Evolutionary conservation across 2,113 vertebrate genomes (phyloP), one percentile per base, ranked within the genome.

Genomic region (Pseudopipra pipra): DNA sequence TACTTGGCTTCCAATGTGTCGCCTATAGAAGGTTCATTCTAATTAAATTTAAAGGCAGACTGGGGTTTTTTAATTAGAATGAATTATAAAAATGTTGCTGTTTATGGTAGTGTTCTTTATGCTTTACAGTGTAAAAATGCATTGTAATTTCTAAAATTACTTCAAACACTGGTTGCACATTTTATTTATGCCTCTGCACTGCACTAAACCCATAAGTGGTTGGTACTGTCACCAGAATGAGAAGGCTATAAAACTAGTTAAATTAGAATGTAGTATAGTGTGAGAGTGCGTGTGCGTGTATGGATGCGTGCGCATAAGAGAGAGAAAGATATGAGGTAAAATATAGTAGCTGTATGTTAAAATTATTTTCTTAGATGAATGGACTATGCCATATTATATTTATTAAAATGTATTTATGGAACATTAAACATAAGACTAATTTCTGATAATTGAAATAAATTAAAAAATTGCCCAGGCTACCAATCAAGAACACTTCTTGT

Each of bases 31-130:
- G 81, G 61, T 96, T 70, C 46, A 86, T 95, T 65, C 78, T 96
- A 95, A 97, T 97, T 96, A 95, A 94, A 97, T 95, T 76, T 96
- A 96, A 97, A 97, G 41, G 19, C 65, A 90, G 89, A 77, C 46
- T 85, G 74, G 27, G 13, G 0, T 84, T 95, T 87, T 95, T 62
- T 80, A 97, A 97, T 96, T 97, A 93, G 76, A 80, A 74, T 96
- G 77, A 95, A 97, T 97, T 95, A 94, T 96, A 87, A 87, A 96
- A 97, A 90, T 82, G 43, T 92, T 90, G 51, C 73, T 93, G 49
- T 83, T 96, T 94, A 85, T 95, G 68, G 58, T 74, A 44, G 35
- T 39, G 71, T 90, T 96, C 67, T 96, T 96, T 73, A 87, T 89
- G 68, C 56, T 51, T 87, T 90, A 66, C 30, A 83, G 65, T 82